A percentile compares a stretch with the other conserved stretches of the same genome.
Conservation (phyloP, 53 echinoderm and acorn worm species). For the Arbacia lixula region DNA sequence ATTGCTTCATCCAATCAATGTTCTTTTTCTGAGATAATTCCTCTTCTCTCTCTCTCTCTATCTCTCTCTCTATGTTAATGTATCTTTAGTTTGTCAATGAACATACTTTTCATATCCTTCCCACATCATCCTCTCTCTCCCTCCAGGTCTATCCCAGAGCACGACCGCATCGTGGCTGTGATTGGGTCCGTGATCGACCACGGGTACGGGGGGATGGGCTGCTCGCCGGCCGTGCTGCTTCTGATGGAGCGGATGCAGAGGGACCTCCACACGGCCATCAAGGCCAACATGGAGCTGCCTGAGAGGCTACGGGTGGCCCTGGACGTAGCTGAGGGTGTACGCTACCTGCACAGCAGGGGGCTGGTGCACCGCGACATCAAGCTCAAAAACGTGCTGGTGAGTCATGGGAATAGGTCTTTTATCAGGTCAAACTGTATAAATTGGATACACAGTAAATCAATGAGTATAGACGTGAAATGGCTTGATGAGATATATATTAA, state of each 20-base stretch:
- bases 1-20: no score
- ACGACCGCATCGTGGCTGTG: constrained; percentile 86
- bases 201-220: constrained; percentile 89
- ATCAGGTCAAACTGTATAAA: no score
- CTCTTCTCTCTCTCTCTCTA: no score
- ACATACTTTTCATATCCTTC: not conserved
- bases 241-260: constrained; percentile 96
- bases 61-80: no score
- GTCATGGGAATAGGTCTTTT: no score
- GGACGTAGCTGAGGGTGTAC: constrained; percentile 95
- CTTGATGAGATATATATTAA: no score
- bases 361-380: constrained; percentile 97
- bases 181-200: constrained; percentile 93
- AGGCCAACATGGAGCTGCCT: constrained; percentile 82
- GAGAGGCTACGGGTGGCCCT: constrained; percentile 89
- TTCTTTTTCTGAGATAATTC: no score
- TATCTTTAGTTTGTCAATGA: not conserved
- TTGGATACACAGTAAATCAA: not conserved
- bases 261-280: constrained; percentile 94
- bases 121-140: not conserved
- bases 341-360: constrained; percentile 95
- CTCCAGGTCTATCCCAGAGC: constrained; percentile 84
- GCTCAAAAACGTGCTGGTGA: constrained; percentile 97
- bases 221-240: constrained; percentile 88
- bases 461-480: no score